Evolutionary conservation across 1,140 invertebrate genomes (phyloP).

Genomic region (Pinna nobilis): DNA sequence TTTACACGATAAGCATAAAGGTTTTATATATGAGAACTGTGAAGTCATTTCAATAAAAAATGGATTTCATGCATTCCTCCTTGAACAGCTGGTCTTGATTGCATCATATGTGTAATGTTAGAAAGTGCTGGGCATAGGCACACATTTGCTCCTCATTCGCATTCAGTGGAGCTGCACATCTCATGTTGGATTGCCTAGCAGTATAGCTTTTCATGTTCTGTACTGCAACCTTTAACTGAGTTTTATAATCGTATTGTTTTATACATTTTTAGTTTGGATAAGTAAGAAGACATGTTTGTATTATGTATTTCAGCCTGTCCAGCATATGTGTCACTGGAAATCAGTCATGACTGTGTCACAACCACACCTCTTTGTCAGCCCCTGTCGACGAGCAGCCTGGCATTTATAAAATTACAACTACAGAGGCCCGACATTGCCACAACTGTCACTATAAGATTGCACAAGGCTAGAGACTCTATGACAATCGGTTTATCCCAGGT

Average conservation of each 20-base stretch:
- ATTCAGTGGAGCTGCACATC: no score
- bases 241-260: no score
- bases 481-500: conserved; percentile 93
- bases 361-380: conserved; percentile 83
- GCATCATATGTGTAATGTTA: no score
- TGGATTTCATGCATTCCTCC: no score
- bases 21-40: no score
- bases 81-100: no score
- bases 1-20: no score
- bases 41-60: background rate
- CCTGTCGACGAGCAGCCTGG: conserved; percentile 87
- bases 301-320: conserved; percentile 82
- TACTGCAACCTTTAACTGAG: no score
- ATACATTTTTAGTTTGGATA: background rate
- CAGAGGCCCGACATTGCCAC: conserved; percentile 86
- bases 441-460: conserved; percentile 80
- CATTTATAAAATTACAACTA: conserved; percentile 88
- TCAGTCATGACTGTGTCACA: conserved; percentile 78
- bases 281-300: conserved; percentile 6
- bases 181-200: no score
- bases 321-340: conserved; percentile 90
- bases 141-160: background rate
- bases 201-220: no score
- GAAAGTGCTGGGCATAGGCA: no score
- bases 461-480: conserved; percentile 89